Conservation (phyloP, 2,888 invertebrate genomes). For the Piscicola geometra region DNA sequence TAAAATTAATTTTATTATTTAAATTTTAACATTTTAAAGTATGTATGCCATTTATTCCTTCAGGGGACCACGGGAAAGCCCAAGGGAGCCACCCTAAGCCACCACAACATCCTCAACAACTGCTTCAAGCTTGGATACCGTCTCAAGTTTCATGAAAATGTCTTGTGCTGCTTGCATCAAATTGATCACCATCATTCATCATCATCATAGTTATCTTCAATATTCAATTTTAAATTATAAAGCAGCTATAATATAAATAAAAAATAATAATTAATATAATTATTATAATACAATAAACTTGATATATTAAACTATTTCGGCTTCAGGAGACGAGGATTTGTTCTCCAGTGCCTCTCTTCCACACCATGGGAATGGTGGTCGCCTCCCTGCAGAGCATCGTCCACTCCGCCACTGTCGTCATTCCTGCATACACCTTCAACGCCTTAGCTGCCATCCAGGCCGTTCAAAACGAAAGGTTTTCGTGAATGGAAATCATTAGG, state of each 20-base stretch:
- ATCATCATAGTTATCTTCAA: neutral
- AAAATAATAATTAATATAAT: neutral
- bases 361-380: conserved; percentile 71
- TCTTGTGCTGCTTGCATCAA: no score
- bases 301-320: neutral
- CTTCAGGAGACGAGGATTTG: conserved; percentile 54
- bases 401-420: conserved; percentile 56
- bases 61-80: conserved; percentile 75
- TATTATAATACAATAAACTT: conserved; percentile 1
- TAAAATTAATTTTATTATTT: no score
- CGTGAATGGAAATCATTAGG: no score
- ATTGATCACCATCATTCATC: no score
- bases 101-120: conserved; percentile 73
- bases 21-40: no score
- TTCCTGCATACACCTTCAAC: conserved; percentile 59
- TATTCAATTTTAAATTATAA: neutral
- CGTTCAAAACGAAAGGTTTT: conserved; percentile 64
- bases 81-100: conserved; percentile 70
- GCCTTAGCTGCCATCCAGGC: conserved; percentile 64
- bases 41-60: no score
- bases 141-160: conserved; percentile 57
- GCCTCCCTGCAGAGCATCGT: conserved; percentile 63
- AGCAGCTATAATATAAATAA: neutral
- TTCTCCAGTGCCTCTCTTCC: conserved; percentile 72
- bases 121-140: conserved; percentile 63